Evolutionary conservation across 2,888 invertebrate genomes (phyloP).

Genomic region (Pyrrhia umbra): DNA sequence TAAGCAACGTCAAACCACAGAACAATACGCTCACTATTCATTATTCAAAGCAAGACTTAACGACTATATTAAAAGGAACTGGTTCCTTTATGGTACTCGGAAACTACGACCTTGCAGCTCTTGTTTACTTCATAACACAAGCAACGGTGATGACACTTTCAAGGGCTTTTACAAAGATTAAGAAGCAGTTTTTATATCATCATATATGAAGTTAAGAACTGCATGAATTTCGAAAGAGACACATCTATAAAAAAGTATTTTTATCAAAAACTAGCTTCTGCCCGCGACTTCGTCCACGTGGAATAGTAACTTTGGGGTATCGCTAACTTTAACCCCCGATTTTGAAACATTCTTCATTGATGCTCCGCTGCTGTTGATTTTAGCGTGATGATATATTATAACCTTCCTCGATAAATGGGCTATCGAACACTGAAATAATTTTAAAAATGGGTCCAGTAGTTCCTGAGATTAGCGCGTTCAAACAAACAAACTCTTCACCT

Average conservation of each 20-base stretch:
- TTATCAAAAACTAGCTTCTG: no score
- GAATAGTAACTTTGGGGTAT: no score
- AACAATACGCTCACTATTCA: slow-evolving; percentile 44
- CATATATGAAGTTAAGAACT: not conserved
- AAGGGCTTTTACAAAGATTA: slow-evolving; percentile 3
- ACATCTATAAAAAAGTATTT: no score
- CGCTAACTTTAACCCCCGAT: no score
- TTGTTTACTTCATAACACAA: slow-evolving; percentile 3
- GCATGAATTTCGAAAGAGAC: not conserved
- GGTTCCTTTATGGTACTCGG: slow-evolving; percentile 31
- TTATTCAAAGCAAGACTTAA: slow-evolving; percentile 40
- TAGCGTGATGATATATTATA: no score
- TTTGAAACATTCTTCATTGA: no score
- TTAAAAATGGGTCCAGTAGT: not conserved
- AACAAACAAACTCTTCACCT: not conserved
- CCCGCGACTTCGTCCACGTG: no score
- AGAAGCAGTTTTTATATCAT: not conserved
- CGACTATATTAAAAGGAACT: slow-evolving; percentile 27
- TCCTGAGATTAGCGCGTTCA: not conserved
- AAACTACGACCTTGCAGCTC: slow-evolving; percentile 14
- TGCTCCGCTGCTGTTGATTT: no score
- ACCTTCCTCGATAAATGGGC: not conserved
- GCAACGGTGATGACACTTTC: slow-evolving; percentile 5
- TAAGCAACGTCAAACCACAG: slow-evolving; percentile 7
- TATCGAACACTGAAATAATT: not conserved